Conservation (phyloP, 1,140 invertebrate species). For the Eueides isabella region DNA sequence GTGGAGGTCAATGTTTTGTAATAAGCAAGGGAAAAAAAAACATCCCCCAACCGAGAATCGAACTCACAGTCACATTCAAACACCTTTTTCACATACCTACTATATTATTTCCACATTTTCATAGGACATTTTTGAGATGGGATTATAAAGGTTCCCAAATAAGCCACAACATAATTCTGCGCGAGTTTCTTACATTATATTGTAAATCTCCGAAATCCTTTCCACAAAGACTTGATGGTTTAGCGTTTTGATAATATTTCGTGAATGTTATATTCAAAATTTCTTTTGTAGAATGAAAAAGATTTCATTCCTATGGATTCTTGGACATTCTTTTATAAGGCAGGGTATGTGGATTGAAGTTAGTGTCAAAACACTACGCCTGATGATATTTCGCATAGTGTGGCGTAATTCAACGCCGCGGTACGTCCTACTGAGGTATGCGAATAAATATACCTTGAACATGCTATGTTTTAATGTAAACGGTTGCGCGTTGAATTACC, state of each 20-base stretch:
- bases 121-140: not conserved
- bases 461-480: too few species aligned
- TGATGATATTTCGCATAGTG: too few species aligned
- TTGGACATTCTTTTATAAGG: too few species aligned
- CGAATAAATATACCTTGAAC: too few species aligned
- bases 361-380: too few species aligned
- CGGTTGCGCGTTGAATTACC: too few species aligned
- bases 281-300: not conserved
- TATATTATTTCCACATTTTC: not conserved
- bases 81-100: not conserved
- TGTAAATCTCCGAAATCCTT: conserved; percentile 2
- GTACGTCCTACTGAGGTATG: too few species aligned
- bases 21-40: too few species aligned
- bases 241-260: not conserved
- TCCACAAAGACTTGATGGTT: not conserved
- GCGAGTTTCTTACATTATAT: not conserved
- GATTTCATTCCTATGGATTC: too few species aligned
- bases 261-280: not conserved
- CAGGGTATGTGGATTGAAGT: too few species aligned
- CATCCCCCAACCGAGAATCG: not conserved
- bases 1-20: not conserved
- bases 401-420: too few species aligned
- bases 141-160: conserved; percentile 15
- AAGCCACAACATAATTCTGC: conserved; percentile 2
- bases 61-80: not conserved